A percentile compares a stretch with the other conserved stretches of the same genome.
Conservation (phyloP, 2,888 invertebrate species). For the Erebia aethiops region DNA sequence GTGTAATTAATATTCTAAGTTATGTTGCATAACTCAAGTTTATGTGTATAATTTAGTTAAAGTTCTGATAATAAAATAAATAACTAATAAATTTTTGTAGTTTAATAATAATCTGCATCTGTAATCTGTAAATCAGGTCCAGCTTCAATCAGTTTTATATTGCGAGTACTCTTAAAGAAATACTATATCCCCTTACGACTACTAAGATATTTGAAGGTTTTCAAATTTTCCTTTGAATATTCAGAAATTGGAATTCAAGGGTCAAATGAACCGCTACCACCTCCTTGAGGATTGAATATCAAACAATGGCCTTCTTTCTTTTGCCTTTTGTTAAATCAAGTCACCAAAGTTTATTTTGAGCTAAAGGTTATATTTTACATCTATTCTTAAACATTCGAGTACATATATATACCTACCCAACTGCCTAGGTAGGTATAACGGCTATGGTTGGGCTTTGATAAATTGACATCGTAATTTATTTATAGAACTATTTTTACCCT, state of each 20-base stretch:
- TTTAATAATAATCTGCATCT: too few species aligned
- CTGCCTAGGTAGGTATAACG: not conserved
- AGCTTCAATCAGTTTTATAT: not conserved
- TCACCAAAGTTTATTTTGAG: not conserved
- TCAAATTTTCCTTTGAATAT: not conserved
- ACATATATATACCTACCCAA: not conserved
- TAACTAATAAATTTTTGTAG: too few species aligned
- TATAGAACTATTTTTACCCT: not conserved
- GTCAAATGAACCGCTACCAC: not conserved
- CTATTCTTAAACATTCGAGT: not conserved
- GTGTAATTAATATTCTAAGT: not conserved
- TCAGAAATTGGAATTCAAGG: not conserved
- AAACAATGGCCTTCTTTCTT: not conserved
- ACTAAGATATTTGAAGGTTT: not conserved
- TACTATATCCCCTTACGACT: not conserved
- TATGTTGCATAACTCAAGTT: not conserved
- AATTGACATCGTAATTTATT: not conserved
- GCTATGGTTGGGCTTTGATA: not conserved
- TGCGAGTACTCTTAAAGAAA: not conserved
- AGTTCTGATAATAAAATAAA: too few species aligned
- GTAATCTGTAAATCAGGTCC: not conserved
- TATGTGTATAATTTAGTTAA: too few species aligned
- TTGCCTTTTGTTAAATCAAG: not conserved
- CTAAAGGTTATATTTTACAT: not conserved
- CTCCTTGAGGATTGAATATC: conserved; percentile 5